Evolutionary conservation across 2,113 vertebrate species (phyloP).

Genomic region (Daboia siamensis): DNA sequence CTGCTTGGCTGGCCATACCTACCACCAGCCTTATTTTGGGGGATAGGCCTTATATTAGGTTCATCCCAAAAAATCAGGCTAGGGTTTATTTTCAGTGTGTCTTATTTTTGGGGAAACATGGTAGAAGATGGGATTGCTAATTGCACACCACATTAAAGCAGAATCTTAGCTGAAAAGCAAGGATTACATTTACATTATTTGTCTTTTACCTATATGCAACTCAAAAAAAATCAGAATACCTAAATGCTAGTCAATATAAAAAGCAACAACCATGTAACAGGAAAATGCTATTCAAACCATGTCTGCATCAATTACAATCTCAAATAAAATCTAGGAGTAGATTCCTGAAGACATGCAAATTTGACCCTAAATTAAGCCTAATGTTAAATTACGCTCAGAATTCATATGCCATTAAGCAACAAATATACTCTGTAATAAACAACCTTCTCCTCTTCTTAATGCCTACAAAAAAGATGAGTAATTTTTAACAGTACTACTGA

Average conservation of each 20-base stretch:
- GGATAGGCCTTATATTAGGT: too few relatives aligned
- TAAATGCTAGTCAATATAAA: not conserved
- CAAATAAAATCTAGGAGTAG: not conserved
- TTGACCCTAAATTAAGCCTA: not conserved
- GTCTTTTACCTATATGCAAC: not conserved
- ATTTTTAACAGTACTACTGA: not conserved
- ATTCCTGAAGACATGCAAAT: not conserved
- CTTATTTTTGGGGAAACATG: too few relatives aligned
- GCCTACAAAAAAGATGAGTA: not conserved
- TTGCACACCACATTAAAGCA: not conserved
- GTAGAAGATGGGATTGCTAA: not conserved
- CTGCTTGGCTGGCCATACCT: too few relatives aligned
- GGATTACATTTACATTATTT: not conserved
- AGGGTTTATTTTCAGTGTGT: too few relatives aligned
- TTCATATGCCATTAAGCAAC: not conserved
- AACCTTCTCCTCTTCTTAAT: not conserved
- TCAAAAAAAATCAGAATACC: not conserved
- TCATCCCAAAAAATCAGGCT: too few relatives aligned
- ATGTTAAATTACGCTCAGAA: not conserved
- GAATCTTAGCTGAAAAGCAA: not conserved
- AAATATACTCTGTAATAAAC: not conserved
- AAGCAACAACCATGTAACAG: not conserved
- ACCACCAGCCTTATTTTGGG: too few relatives aligned
- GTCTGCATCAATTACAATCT: not conserved
- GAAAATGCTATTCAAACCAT: not conserved